Base-by-base conservation (phyloP, 2,113 vertebrate species). In the Telmatochromis bifrenatus region DNA sequence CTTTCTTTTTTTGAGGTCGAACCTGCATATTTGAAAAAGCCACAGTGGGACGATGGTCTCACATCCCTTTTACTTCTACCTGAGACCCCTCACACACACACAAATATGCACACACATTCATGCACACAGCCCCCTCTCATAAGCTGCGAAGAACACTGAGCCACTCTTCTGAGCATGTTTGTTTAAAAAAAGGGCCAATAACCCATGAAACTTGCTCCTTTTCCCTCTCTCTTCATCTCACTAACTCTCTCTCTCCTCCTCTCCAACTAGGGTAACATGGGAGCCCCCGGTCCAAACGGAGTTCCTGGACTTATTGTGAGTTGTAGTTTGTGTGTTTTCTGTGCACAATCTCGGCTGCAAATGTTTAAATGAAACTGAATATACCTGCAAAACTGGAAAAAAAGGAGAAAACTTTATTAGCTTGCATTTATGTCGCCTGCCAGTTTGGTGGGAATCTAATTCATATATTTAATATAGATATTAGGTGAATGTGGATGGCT, bases 241-340 rank as follows among this genome's bases (percentile, higher is more conserved):
- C 91, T 87, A 84, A 94, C 95, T 91, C 86, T 85, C 19, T 21
- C 60, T 91, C 90, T 95, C 96, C 86, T 91, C 87, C 88, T 93
- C 87, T 94, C 77, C 79, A 10, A 77, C 87, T 75, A 99, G 99
- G 99, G 99, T 93, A 97, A 98, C 79, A 89, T 98, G 92, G 99
- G 98, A 96, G 96, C 97, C 93, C 97, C 97, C n/a, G 99, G 99
- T 93, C 99, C 99, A 95, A 94, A 94, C 83, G 99, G 99, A 97
- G 98, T 99, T 90, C 96, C 90, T 85, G 99, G 99, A 93, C 97
- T 99, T 90, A 97, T 98, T 95, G 99, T 99, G 97, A 99, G 98
- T 99, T 96, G 73, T 79, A 55, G 19, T 87, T 51, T 88, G 42
- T 85, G 21, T 89, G 39, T 85, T 58, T 77, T 84, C 17, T 47